Base-by-base conservation (phyloP, 2,888 invertebrate genomes). In the Ernsta delagoae region DNA sequence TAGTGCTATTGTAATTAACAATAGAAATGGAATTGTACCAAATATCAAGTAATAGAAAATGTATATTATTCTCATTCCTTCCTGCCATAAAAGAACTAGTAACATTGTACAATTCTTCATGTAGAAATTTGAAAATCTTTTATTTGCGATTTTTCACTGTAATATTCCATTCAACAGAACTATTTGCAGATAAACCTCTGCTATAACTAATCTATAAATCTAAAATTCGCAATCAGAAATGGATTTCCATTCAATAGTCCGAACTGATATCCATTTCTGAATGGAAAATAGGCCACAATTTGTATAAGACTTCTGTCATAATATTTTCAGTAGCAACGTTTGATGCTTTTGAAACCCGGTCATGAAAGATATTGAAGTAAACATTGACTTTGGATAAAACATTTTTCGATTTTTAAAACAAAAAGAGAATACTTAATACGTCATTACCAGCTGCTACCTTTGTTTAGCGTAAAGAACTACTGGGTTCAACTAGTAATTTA, bases 211-310 rank as follows among this genome's bases (percentile, higher is more conserved):
- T 61, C 34, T 24, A 41, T 54, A 45, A 60, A 61, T 61, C 67
- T 66, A 56, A 67, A 67, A 61, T 67, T 67, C 54, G 61, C 61
- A 67, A 67, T 67, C 61, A 61, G 67, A 67, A 67, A 67, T 67
- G 67, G 67, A 61, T 67, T 67, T 60, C 61, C 54, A 61, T 67
- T 67, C 67, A 67, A 67, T 67, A 66, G 59, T 66, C 53, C 53
- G 59, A 43, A 60, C 60, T 54, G 67, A 67, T 60, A 61, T 62
- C 48, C 56, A 56, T 56, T 56, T 57, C 34, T 68, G 62, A 68
- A 68, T 68, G 41, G 67, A 62, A 67, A 61, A 68, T 68, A 50
- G 67, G 67, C 57, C 67, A 62, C 62, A 61, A 57, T 66, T 66
- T 67, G 61, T 67, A 61, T 67, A 61, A 61, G 60, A 67, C 54